Conservation (phyloP, 2,888 invertebrate species). For the Dermolepida albohirtum region DNA sequence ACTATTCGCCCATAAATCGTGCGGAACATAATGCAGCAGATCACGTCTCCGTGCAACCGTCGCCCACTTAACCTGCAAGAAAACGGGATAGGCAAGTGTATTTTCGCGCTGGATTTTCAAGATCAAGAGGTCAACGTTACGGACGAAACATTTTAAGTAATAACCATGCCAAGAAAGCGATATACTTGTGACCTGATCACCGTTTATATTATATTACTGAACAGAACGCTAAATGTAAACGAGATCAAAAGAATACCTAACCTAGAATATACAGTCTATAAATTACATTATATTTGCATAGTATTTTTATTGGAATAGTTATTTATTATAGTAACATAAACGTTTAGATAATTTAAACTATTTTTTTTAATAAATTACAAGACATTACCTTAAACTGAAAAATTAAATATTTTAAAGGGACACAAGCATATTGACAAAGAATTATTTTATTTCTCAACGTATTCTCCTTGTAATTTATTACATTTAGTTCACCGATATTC, state of each 20-base stretch:
- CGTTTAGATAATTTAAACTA: too few species aligned
- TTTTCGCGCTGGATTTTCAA: constrained; percentile 32
- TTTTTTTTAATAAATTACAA: too few species aligned
- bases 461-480: too few species aligned
- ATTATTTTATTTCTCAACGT: too few species aligned
- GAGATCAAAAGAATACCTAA: not conserved
- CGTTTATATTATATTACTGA: not conserved
- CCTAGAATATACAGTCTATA: too few species aligned
- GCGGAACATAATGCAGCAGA: constrained; percentile 21
- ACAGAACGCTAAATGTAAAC: not conserved
- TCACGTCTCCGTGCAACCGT: constrained; percentile 2
- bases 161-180: constrained; percentile 9
- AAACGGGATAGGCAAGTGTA: constrained; percentile 20
- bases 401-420: too few species aligned
- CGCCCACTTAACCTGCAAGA: constrained; percentile 9
- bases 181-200: constrained; percentile 10
- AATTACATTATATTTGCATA: too few species aligned
- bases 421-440: too few species aligned
- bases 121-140: constrained; percentile 28
- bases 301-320: too few species aligned
- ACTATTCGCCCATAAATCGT: constrained; percentile 27
- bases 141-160: constrained; percentile 1
- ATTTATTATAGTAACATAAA: too few species aligned
- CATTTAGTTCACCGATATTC: too few species aligned
- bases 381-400: too few species aligned